Base-by-base conservation (phyloP, 2,888 invertebrate species). In the Agrotis clavis region DNA sequence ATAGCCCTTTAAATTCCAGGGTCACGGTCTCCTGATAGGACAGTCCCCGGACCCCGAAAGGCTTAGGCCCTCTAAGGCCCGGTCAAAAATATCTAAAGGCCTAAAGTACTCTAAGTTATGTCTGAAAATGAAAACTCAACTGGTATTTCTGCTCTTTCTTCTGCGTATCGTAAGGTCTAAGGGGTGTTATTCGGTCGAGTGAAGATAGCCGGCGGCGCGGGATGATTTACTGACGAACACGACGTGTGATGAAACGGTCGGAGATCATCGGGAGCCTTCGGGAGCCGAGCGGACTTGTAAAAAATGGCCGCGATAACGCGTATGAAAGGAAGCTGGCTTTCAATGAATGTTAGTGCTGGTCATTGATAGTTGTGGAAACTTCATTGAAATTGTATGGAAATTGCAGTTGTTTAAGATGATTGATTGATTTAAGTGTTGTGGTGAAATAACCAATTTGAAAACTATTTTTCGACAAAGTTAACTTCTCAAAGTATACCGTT, bases 171-270 rank as follows among this genome's bases (percentile, higher is more conserved):
- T 30, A 14, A 70, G 71, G 67, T 74, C 72, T 71, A 76, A 77
- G 79, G 86, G 77, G 77, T 84, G 81, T 80, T 78, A 78, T 70
- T 80, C 80, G 86, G 84, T 76, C 86, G 81, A 82, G 74, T 76
- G 80, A 62, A 81, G 87, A 85, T 85, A 81, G 87, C 87, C 83
- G 77, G 48, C 74, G 75, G 86, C 68, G 77, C 72, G 76, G 71
- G 76, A 84, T 87, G 87, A 87, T 87, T 86, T 87, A 87, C 79
- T 71, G 84, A 77, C 72, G 79, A 73, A 68, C 79, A 72, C 79
- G 87, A 86, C 81, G 82, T 81, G 81, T 82, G 87, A 86, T 84
- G 82, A 82, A 82, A 72, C 79, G 83, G 72, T 70, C 62, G 64
- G 56, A 72, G 82, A 80, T 77, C 82, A 82, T 78, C 79, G 74